Base-by-base conservation (phyloP, 2,888 invertebrate species). In the Anoplius nigerrimus region DNA sequence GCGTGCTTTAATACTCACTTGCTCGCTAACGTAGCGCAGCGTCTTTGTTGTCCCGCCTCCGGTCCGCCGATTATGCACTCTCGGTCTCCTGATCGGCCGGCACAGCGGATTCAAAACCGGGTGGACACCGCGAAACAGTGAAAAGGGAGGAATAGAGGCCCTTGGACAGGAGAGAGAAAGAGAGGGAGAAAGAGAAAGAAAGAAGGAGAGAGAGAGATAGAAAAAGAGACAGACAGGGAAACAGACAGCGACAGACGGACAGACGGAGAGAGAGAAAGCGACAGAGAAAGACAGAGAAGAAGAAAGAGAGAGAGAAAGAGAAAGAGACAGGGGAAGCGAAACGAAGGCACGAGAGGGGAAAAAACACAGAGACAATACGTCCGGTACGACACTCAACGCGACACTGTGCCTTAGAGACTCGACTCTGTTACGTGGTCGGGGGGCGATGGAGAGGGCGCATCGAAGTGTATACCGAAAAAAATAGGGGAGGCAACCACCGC, bases 401-500 rank as follows among this genome's bases (percentile, higher is more conserved):
- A 80, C 75, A 79, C 79, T 79, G 48, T 48, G 71, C 63, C 69
- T 67, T 69, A 34, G 64, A 61, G 24, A 61, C 34, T 51, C 52
- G 66, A 70, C 64, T 76, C 53, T 43, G 16, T 51, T 74, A 72
- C 69, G 65, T 59, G 70, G 69, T n/a, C 64, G 66, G 71, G 59
- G 72, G 66, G 43, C 66, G 64, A 59, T 66, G 62, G 63, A 65
- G 65, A 62, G 69, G 72, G 70, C 70, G 73, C 79, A 76, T 73
- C 66, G 76, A 79, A 71, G 76, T 72, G 66, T 46, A 71, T 65
- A 65, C 24, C 62, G 53, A 61, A 24, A 24, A 42, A 71, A 76
- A 74, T 59, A 68, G 66, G 79, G 79, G 65, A 73, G 71, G 71
- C 79, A 72, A 74, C 72, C 70, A 71, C 76, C 79, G 68, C 69